A percentile compares a stretch with the other conserved stretches of the same genome.
These are phyloP conservation scores for Aspidiotus rigidus DNA, from an alignment of 2,888 invertebrate genomes.

Conservation along the genomic window DNA sequence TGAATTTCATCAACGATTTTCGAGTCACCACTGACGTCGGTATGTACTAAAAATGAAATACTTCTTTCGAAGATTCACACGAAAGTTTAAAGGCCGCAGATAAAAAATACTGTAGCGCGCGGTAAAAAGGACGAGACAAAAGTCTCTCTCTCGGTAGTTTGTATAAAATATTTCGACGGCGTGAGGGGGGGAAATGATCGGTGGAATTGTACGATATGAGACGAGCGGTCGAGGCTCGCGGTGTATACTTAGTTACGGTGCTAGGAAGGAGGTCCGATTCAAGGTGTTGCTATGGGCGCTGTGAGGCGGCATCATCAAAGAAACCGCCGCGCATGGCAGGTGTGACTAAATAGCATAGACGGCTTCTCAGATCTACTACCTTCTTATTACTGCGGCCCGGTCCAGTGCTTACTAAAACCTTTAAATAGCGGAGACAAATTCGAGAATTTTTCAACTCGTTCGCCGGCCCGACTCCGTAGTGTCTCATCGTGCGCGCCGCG, in stretches of 20 bases:
- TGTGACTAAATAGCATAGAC: slow-evolving; percentile 37
- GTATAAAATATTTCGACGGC: slow-evolving; percentile 31
- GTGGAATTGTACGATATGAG: slow-evolving; percentile 35
- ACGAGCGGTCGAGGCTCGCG: slow-evolving; percentile 30
- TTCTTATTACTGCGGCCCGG: slow-evolving; percentile 36
- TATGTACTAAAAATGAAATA: slow-evolving; percentile 2
- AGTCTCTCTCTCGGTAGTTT: slow-evolving; percentile 30
- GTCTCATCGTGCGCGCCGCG: neutral
- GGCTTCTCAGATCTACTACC: slow-evolving; percentile 37
- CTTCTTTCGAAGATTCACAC: slow-evolving; percentile 25
- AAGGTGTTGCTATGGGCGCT: slow-evolving; percentile 35
- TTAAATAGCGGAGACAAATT: slow-evolving; percentile 3
- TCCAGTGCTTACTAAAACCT: slow-evolving; percentile 33
- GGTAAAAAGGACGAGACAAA: slow-evolving; percentile 29
- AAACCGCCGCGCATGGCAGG: slow-evolving; percentile 37
- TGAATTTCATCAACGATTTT: slow-evolving; percentile 1
- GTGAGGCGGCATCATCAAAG: slow-evolving; percentile 37
- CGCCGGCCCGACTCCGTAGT: neutral
- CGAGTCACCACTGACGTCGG: slow-evolving; percentile 4
- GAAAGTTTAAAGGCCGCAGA: slow-evolving; percentile 33
- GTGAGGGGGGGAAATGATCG: slow-evolving; percentile 34
- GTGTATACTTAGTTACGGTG: slow-evolving; percentile 36
- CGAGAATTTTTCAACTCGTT: neutral
- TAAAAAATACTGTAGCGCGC: slow-evolving; percentile 18
- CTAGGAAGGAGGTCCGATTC: slow-evolving; percentile 35